These are phyloP conservation scores for Agraylea sexmaculata DNA, from an alignment of 1,140 invertebrate species.

Conservation along the genomic window DNA sequence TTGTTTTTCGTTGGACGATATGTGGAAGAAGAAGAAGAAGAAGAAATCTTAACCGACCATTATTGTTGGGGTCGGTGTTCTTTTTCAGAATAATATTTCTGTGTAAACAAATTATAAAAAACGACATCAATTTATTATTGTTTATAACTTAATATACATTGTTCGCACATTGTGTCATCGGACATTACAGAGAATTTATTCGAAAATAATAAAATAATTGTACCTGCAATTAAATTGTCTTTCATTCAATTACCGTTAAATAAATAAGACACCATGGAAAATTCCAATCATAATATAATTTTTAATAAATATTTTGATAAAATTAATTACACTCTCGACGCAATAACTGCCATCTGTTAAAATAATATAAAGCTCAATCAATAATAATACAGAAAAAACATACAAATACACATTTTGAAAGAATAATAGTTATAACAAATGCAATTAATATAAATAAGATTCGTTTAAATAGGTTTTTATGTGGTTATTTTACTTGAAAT, in stretches of 20 bases:
- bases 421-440: no score
- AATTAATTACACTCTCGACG: no score
- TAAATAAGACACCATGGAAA: background rate
- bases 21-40: slow-evolving; percentile 4
- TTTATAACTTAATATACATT: slow-evolving; percentile 1
- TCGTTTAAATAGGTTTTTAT: no score
- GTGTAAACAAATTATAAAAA: slow-evolving; percentile 2
- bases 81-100: slow-evolving; percentile 2
- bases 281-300: no score
- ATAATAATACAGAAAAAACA: no score
- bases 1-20: slow-evolving; percentile 9
- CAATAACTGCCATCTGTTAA: no score
- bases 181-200: slow-evolving; percentile 4
- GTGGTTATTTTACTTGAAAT: no score
- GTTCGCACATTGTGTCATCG: background rate
- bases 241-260: background rate
- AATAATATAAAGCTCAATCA: no score
- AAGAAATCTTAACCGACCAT: background rate
- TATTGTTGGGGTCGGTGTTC: slow-evolving; percentile 2
- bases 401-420: no score
- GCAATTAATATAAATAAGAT: no score
- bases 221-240: slow-evolving; percentile 15
- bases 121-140: slow-evolving; percentile 9
- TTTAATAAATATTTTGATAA: no score
- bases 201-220: slow-evolving; percentile 21